A percentile compares a stretch with the other conserved stretches of the same genome.
phyloP scores from a whole-genome alignment of 1,140 invertebrate species.

The Copidosoma floridanum region DNA sequence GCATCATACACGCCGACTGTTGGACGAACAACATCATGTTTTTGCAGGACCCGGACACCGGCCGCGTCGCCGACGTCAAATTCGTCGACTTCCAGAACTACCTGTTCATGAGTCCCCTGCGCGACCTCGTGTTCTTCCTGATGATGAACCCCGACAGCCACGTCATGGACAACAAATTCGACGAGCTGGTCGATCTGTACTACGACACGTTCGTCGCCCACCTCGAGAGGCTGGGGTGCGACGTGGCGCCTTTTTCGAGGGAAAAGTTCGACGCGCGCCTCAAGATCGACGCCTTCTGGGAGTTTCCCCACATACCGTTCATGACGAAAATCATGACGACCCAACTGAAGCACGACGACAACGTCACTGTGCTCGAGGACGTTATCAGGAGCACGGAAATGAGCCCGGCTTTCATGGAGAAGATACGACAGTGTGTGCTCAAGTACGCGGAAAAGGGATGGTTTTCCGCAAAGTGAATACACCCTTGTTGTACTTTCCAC shows the following conservation, averaged over 20 bases:
- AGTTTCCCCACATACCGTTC: conserved; percentile 42
- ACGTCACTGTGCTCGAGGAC: conserved; percentile 4
- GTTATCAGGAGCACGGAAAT: not conserved
- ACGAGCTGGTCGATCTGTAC: conserved; percentile 57
- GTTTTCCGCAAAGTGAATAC: too few relatives aligned
- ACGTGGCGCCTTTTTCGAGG: conserved; percentile 29
- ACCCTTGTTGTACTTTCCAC: too few relatives aligned
- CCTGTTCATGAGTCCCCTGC: conserved; percentile 55
- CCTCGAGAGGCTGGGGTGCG: conserved; percentile 39
- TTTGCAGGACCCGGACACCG: conserved; percentile 36
- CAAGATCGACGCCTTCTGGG: conserved; percentile 25
- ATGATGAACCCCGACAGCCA: conserved; percentile 56
- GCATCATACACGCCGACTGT: conserved; percentile 61
- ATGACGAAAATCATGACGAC: conserved; percentile 46
- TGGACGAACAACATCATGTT: conserved; percentile 67
- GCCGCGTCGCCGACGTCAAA: conserved; percentile 54
- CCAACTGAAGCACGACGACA: conserved; percentile 24
- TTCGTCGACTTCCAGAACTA: conserved; percentile 66
- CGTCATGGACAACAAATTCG: conserved; percentile 50
- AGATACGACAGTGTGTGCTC: conserved; percentile 19
- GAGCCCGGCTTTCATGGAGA: conserved; percentile 14
- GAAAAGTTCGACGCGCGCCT: conserved; percentile 36
- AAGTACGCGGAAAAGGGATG: conserved; percentile 22
- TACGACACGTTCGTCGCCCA: conserved; percentile 53
- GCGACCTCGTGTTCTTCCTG: conserved; percentile 62